Evolutionary conservation across 2,888 invertebrate species (phyloP).

Genomic region (Halictus quadricinctus): DNA sequence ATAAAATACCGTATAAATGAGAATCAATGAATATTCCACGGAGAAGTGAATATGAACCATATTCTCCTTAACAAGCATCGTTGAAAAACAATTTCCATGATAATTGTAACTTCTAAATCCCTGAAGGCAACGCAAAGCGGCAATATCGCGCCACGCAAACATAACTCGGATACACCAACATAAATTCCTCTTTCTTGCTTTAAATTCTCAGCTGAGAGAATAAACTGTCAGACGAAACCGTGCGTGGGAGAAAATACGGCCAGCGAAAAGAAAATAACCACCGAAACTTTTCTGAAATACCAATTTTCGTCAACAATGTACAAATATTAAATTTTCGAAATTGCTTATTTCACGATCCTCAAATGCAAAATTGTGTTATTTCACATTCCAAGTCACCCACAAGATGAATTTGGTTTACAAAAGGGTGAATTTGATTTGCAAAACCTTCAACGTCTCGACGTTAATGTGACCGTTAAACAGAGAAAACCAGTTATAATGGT

Average conservation of each 20-base stretch:
- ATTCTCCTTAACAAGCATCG: not conserved
- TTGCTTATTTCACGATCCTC: not conserved
- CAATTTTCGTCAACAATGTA: not conserved
- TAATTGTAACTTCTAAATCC: not conserved
- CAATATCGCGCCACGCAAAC: not conserved
- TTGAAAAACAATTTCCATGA: not conserved
- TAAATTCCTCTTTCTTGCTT: conserved; percentile 6
- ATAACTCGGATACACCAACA: conserved; percentile 2
- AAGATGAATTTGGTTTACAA: too few species aligned
- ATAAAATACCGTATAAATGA: not conserved
- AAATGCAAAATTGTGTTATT: too few species aligned
- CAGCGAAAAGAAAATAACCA: not conserved
- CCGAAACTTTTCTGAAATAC: not conserved
- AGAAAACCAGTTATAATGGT: not conserved
- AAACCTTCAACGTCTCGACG: not conserved
- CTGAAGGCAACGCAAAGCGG: not conserved
- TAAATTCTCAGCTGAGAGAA: not conserved
- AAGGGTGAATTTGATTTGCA: not conserved
- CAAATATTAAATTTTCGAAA: not conserved
- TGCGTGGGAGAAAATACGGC: not conserved
- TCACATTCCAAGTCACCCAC: too few species aligned
- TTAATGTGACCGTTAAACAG: not conserved
- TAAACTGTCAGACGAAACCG: not conserved
- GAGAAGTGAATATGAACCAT: not conserved
- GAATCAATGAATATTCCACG: not conserved